Evolutionary conservation across 2,888 invertebrate genomes (phyloP), one percentile per base, ranked within the genome.

Genomic region (Xylophagus ater): DNA sequence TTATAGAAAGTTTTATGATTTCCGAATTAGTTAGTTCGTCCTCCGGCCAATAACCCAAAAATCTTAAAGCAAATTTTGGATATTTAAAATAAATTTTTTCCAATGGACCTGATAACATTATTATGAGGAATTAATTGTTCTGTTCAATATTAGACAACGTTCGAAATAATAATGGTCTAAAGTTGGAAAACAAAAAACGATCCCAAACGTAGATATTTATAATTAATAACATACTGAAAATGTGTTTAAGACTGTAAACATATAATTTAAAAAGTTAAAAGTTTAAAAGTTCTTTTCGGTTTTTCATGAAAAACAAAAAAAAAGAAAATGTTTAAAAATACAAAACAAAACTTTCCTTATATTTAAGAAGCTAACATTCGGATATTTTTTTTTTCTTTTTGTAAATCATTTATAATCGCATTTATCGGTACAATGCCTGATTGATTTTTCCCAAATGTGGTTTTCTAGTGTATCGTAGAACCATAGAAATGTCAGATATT

Each of bases 1-100:
- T 53, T 15, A 58, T 46, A 4, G 30, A 38, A 31, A 55, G 56
- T 17, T 49, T 47, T 18, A 56, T 21, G 17, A 51, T 48, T 13
- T 32, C 40, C 10, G 44, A 17, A 37, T 48, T 49, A 14, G 46
- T 49, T 10, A 48, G 47, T 14, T 41, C 26, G 4, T 34, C 30
- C 29, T 49, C 47, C 3, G 61, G 61, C 62, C 62, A 62, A 46
- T 57, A 53, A 19, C 62, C 63, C 14, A 55, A 48, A 34, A 55
- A 42, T n/a, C 37, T 40, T 8, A 53, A 53, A 7, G 54, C 47
- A 37, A 57, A 36, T 35, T 51, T 55, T 9, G 58, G 57, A n/a
- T 25, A 13, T 19, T 26, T 36, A 32, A 41, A 41, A 18, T 31
- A 30, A 19, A 21, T 4, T 2, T 25, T 13, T 17, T 23, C 25